These are phyloP conservation scores for Taphrorychus bicolor DNA, from an alignment of 2,888 invertebrate species.

Conservation along the genomic window DNA sequence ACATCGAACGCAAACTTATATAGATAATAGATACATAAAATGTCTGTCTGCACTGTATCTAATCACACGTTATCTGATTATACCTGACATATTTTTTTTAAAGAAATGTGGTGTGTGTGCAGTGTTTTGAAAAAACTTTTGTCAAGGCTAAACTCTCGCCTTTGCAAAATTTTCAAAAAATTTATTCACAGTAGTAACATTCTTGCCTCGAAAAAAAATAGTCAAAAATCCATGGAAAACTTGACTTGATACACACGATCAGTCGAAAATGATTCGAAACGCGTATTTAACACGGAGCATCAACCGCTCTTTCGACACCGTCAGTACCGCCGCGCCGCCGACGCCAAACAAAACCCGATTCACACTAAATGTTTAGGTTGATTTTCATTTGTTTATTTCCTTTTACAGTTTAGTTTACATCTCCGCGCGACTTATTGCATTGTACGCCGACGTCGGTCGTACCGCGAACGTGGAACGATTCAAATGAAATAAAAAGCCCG, in stretches of 20 bases:
- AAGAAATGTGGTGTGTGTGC: no score
- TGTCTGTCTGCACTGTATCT: no score
- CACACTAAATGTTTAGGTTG: slow-evolving; percentile 39
- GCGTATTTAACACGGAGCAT: no score
- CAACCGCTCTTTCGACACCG: slow-evolving; percentile 1
- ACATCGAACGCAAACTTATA: background rate
- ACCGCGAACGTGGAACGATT: slow-evolving; percentile 24
- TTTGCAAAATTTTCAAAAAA: no score
- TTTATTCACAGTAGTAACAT: no score
- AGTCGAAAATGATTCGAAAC: background rate
- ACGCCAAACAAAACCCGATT: slow-evolving; percentile 23
- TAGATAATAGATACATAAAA: no score
- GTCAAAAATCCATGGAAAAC: no score
- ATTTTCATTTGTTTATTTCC: slow-evolving; percentile 37
- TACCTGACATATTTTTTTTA: no score
- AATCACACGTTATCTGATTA: no score
- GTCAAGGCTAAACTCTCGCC: no score
- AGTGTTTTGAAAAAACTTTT: no score
- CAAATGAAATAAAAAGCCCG: slow-evolving; percentile 25
- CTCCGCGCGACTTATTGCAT: slow-evolving; percentile 32
- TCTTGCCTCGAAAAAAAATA: no score
- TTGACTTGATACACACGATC: background rate
- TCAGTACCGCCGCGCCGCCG: slow-evolving; percentile 16
- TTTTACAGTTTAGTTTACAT: slow-evolving; percentile 39
- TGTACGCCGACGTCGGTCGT: slow-evolving; percentile 5